phyloP scores from a whole-genome alignment of 2,888 invertebrate species.

The Drosophila sordidapex region DNA sequence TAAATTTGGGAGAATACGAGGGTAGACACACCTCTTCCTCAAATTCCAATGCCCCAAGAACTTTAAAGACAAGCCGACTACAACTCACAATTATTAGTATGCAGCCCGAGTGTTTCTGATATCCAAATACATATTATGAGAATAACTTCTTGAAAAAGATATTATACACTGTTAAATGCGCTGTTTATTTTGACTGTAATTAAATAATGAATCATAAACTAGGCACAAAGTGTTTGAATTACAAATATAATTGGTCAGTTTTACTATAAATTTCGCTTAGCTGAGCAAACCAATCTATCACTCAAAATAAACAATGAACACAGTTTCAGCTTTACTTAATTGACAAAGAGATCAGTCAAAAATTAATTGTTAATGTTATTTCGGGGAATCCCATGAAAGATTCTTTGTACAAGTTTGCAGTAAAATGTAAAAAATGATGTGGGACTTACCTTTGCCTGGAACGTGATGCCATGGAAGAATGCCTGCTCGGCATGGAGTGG shows the following conservation, averaged over 20 bases:
- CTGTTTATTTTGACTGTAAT: background rate
- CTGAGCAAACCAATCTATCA: background rate
- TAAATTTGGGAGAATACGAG: background rate
- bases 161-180: background rate
- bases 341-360: background rate
- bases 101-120: conserved; percentile 22
- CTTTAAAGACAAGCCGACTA: conserved; percentile 44
- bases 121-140: background rate
- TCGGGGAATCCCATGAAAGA: background rate
- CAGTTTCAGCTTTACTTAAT: background rate
- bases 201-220: background rate
- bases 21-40: conserved; percentile 46
- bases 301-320: background rate
- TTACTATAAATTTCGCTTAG: background rate
- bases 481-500: conserved; percentile 99
- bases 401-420: background rate
- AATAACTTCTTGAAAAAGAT: background rate
- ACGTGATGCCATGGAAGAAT: conserved; percentile 96
- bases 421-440: background rate
- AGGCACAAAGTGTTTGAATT: background rate
- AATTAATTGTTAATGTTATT: background rate
- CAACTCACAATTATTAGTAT: conserved; percentile 40
- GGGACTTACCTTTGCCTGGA: conserved; percentile 96
- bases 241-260: background rate
- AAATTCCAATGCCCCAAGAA: background rate